Evolutionary conservation across 2,888 invertebrate genomes (phyloP), one percentile per base, ranked within the genome.

Genomic region (Amphipoea oculea): DNA sequence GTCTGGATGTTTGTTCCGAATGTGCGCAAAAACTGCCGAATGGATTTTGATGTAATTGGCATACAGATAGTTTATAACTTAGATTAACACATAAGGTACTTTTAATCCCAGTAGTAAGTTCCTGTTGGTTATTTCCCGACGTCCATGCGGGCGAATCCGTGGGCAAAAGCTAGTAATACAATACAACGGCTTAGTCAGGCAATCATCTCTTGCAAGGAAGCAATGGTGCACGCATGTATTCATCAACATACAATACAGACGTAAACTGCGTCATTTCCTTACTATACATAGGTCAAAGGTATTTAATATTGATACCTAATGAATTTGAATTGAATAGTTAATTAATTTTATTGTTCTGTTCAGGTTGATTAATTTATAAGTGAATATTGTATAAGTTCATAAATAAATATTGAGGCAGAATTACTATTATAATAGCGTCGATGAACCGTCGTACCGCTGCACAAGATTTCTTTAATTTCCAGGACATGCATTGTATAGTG

Each of bases 221-320:
- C 63, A 73, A 48, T 73, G 54, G 17, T 40, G 68, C 45, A 42
- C n/a, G 67, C 40, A 74, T 17, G 60, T 51, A 57, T 71, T 81
- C 14, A 57, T 60, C 23, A 70, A 45, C 45, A 63, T 29, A 62
- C 20, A 68, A 72, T 72, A 60, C 36, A 4, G 6, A 1, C 0
- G n/a, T 68, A 45, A 29, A 23, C 62, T 71, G 72, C 40, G 36
- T 62, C 40, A 74, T 67, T 81, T 74, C n/a, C 62, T 62, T 40
- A 7, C 7, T 9, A 40, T 29, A 17, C 2, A 0, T 12, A 17
- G 7, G 29, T 29, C 29, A 29, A 1, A 36, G 29, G 7, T 4
- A 29, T 67, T n/a, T 9, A 60, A 57, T 14, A 63, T 40, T 65
- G 57, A 40, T 57, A n/a, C n/a, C n/a, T n/a, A 66, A 62, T 66